Evolutionary conservation across 1,140 invertebrate species (phyloP), one percentile per base, ranked within the genome.

Genomic region (Ganaspis sp.): DNA sequence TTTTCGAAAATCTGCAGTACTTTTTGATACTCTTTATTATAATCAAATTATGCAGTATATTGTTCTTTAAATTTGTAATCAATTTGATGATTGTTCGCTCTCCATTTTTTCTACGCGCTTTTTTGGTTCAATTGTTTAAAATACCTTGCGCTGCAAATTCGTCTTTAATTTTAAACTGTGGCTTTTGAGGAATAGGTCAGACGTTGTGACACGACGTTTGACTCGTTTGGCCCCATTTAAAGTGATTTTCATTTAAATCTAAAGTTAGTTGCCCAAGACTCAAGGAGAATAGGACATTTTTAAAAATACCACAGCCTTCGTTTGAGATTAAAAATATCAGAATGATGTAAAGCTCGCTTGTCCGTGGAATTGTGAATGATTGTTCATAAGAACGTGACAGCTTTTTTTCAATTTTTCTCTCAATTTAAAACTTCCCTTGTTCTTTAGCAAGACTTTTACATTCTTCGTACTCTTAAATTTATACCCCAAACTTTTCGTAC

Each of bases 361-460:
- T 69, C 21, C 29, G 21, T 23, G 26, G 26, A 38, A 70, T 70
- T 21, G 37, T 29, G n/a, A 70, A 70, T 70, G 69, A 70, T 70
- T 70, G 37, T 70, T 23, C 54, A 29, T 29, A 29, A 64, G 19
- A 53, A 21, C 9, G 54, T 64, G 54, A 64, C 54, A 64, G 58
- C 0, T 64, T 29, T 26, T 54, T 54, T 11, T 19, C 29, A 34
- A 34, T 26, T 34, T 64, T 58, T 64, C 4, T n/a, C n/a, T 64
- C n/a, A 64, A 64, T n/a, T 64, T 64, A 64, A 11, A 54, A 23
- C 15, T 9, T 17, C 15, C 8, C 9, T 53, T 17, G n/a, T 53
- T 19, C 19, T 17, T 17, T 9, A 4, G 49, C 15, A 38, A 38
- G 9, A 38, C 4, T 38, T 5, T 38, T 9, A 38, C 37, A 5